These are phyloP conservation scores for Diabrotica undecimpunctata DNA, from an alignment of 1,140 invertebrate species.

Conservation along the genomic window DNA sequence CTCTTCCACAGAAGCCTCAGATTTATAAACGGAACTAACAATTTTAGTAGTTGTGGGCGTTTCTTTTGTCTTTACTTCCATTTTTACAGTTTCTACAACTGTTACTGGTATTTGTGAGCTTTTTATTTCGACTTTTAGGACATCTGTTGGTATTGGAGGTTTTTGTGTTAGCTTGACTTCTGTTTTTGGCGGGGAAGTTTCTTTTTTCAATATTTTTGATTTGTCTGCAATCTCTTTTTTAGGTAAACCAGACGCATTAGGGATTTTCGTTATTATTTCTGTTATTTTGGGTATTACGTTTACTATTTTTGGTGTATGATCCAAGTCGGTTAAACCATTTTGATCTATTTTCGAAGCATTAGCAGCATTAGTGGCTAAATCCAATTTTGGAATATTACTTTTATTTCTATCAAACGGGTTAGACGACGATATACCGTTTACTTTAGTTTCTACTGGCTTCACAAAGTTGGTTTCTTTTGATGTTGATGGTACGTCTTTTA, in stretches of 20 bases:
- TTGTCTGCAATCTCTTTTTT: background rate
- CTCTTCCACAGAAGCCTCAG: background rate
- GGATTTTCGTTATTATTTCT: constrained; percentile 14
- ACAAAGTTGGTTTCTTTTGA: background rate
- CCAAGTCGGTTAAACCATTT: background rate
- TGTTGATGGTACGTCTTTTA: constrained; percentile 5
- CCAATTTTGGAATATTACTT: too few relatives aligned
- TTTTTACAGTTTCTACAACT: background rate
- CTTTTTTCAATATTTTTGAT: background rate
- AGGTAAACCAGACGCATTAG: background rate
- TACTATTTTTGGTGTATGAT: constrained; percentile 34
- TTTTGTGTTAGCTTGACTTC: constrained; percentile 19
- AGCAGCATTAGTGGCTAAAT: background rate
- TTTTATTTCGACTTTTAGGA: background rate
- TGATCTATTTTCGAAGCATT: background rate
- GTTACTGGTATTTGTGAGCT: background rate
- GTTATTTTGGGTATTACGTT: constrained; percentile 35
- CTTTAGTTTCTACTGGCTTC: background rate
- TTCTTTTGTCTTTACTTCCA: background rate
- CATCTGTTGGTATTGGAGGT: constrained; percentile 11
- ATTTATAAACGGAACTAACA: background rate
- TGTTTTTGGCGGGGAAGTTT: constrained; percentile 20
- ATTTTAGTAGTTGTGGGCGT: background rate
- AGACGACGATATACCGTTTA: background rate
- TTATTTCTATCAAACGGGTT: too few relatives aligned